These are phyloP conservation scores for Lissonota sp. DNA, from an alignment of 2,888 invertebrate genomes.

Conservation along the genomic window DNA sequence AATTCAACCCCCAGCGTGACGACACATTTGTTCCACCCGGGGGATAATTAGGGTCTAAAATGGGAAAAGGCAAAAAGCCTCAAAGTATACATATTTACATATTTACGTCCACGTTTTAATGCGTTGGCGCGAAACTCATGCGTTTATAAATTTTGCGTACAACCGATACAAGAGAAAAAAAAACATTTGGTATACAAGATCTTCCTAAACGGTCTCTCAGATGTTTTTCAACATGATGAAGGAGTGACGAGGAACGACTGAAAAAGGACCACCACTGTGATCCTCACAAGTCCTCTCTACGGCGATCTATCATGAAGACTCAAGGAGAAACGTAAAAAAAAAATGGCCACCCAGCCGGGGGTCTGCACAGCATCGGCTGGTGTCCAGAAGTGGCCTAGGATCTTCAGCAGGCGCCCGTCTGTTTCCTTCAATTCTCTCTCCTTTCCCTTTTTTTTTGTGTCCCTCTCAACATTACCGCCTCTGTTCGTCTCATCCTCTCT, in stretches of 20 bases:
- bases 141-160: conserved; percentile 49
- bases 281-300: conserved; percentile 30
- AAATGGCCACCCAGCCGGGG: conserved; percentile 65
- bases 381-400: conserved; percentile 56
- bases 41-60: conserved; percentile 53
- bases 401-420: conserved; percentile 52
- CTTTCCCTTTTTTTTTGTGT: conserved; percentile 9
- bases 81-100: neutral
- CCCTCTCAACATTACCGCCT: conserved; percentile 29
- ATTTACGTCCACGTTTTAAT: neutral
- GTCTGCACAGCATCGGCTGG: conserved; percentile 53
- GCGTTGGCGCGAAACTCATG: conserved; percentile 6
- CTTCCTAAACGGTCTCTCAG: conserved; percentile 37
- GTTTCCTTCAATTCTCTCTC: conserved; percentile 27
- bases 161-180: conserved; percentile 46
- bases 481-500: conserved; percentile 25
- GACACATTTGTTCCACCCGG: conserved; percentile 42
- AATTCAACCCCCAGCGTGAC: no score
- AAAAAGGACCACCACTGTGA: conserved; percentile 53
- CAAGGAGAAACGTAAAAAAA: conserved; percentile 25
- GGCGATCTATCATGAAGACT: conserved; percentile 48
- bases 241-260: neutral
- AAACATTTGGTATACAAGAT: conserved; percentile 45
- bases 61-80: no score
- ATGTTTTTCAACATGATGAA: conserved; percentile 22